Evolutionary conservation across 2,797 vertebrate species (phyloP).

Genomic region (Gymnoscopelus braueri): DNA sequence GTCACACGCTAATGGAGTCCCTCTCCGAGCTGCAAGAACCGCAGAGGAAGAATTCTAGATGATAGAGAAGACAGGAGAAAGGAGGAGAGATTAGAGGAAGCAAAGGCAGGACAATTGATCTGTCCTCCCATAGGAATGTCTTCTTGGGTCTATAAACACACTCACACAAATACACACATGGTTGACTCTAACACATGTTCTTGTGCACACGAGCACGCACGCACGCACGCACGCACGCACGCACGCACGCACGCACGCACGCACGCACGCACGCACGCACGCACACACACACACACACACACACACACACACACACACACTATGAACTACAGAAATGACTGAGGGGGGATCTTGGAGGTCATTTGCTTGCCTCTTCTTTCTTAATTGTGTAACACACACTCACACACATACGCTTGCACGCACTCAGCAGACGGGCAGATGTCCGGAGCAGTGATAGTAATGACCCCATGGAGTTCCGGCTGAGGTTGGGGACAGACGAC

Average conservation of each 20-base stretch:
- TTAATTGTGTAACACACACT: slow-evolving; percentile 12
- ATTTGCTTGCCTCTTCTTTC: not conserved
- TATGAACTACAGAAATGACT: not conserved
- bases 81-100: slow-evolving; percentile 10
- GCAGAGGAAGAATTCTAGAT: slow-evolving; percentile 25
- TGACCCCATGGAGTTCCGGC: slow-evolving; percentile 34
- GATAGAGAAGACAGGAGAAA: slow-evolving; percentile 14
- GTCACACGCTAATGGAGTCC: not conserved
- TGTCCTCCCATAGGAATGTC: slow-evolving; percentile 4
- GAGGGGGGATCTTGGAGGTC: not conserved
- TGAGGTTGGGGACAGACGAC: slow-evolving; percentile 20
- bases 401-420: slow-evolving; percentile 6
- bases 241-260: no score
- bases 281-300: no score
- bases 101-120: slow-evolving; percentile 3
- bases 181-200: not conserved
- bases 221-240: no score
- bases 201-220: not conserved
- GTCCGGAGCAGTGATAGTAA: slow-evolving; percentile 21
- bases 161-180: not conserved
- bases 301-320: not conserved
- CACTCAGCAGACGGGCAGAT: slow-evolving; percentile 27
- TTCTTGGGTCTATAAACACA: slow-evolving; percentile 1
- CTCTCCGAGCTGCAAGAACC: slow-evolving; percentile 23
- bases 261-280: no score